These are phyloP conservation scores for Drosophila paulistorum DNA, from an alignment of 1,140 invertebrate genomes.

Conservation along the genomic window DNA sequence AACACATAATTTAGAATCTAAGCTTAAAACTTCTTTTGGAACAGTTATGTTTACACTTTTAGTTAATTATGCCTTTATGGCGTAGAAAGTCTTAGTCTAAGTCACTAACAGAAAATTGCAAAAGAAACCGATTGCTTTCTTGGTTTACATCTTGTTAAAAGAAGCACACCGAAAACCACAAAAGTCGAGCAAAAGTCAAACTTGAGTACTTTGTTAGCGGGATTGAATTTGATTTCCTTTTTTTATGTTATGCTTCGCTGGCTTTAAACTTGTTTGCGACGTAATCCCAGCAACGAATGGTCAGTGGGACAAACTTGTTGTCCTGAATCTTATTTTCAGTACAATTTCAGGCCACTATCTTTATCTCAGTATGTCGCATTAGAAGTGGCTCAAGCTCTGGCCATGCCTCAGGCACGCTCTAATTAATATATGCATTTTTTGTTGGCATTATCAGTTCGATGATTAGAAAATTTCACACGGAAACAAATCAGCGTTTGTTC, in stretches of 20 bases:
- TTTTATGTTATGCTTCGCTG: background rate
- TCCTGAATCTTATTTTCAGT: slow-evolving; percentile 10
- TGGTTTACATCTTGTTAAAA: background rate
- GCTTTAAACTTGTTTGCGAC: background rate
- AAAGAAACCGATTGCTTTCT: background rate
- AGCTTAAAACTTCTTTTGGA: no score
- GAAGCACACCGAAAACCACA: slow-evolving; percentile 4
- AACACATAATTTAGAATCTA: no score
- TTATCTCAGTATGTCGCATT: slow-evolving; percentile 9
- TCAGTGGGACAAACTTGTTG: slow-evolving; percentile 17
- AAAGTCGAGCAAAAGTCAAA: slow-evolving; percentile 2
- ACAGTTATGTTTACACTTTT: no score
- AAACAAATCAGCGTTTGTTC: slow-evolving; percentile 49
- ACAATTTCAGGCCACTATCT: background rate
- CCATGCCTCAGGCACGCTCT: slow-evolving; percentile 62
- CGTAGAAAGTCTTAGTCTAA: background rate
- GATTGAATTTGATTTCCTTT: slow-evolving; percentile 20
- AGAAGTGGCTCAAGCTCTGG: slow-evolving; percentile 11
- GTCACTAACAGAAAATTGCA: background rate
- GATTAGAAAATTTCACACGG: slow-evolving; percentile 77
- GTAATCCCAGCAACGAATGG: slow-evolving; percentile 7
- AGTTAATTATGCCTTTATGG: background rate
- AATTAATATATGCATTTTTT: slow-evolving; percentile 39
- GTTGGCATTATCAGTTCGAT: slow-evolving; percentile 51
- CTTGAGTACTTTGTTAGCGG: slow-evolving; percentile 8